Evolutionary conservation across 2,797 vertebrate species (phyloP), one percentile per base, ranked within the genome.

Genomic region (Protosalanx chinensis): DNA sequence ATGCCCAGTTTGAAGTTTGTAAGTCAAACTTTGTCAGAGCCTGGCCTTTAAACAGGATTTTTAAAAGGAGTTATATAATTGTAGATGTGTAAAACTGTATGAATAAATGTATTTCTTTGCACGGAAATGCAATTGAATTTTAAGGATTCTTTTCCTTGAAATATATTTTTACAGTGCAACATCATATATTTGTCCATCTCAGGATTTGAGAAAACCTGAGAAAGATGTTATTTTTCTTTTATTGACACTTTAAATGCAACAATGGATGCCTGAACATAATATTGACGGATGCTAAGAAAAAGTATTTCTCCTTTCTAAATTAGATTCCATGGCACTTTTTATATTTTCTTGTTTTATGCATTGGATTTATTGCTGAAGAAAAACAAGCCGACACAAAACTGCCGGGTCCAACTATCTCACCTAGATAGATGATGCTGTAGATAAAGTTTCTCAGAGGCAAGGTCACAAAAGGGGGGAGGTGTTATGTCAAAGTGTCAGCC

Each of bases 211-310:
- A 79, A 70, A 41, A 79, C 20, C 46, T 35, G 20, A 72, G 77
- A 73, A 60, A 77, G 74, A 82, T 73, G 74, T 82, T 83, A 86
- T 84, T 82, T 86, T 79, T 82, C 81, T 79, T 88, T 89, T 90
- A 90, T 90, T 89, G 85, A 86, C 83, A 81, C 81, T 86, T 87
- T 86, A 88, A 89, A 89, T 89, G 83, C 86, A 41, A 15, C 86
- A 41, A 15, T 73, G 65, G 84, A 49, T 83, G 79, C 84, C 81
- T 78, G 58, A 76, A 73, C 75, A 81, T 89, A 81, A 89, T 90
- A 75, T 83, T 74, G 32, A 76, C 81, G 81, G 80, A 86, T 88
- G 84, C 82, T 86, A 78, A 81, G 81, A 87, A 86, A 88, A 84
- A 79, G 79, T 87, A 80, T 83, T 85, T 87, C 85, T 83, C 82